Conservation (phyloP, 35 echinoderm and acorn worm genomes). For the Holothuria glaberrima region DNA sequence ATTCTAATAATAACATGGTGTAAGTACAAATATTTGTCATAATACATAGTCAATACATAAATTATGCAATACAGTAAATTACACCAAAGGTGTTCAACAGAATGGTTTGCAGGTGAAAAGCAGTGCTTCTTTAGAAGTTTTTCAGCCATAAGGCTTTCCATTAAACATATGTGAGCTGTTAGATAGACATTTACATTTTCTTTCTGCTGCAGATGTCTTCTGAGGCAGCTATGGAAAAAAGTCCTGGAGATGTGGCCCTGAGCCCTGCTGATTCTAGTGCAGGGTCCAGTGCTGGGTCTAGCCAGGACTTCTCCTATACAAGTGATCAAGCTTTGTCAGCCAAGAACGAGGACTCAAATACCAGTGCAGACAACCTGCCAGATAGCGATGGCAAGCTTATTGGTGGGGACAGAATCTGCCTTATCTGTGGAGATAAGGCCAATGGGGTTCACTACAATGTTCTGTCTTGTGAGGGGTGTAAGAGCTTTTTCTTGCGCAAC, state of each 20-base stretch:
- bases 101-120: too few relatives aligned
- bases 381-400: not conserved
- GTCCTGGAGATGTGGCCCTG: not conserved
- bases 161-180: too few relatives aligned
- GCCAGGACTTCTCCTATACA: not conserved
- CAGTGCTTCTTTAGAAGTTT: too few relatives aligned
- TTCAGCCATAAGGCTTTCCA: too few relatives aligned
- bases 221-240: too few relatives aligned
- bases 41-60: too few relatives aligned
- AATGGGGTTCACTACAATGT: conserved; percentile 99
- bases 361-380: not conserved
- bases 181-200: too few relatives aligned
- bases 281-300: conserved; percentile 24
- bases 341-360: not conserved
- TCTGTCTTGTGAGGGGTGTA: conserved; percentile 97
- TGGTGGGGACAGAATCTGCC: conserved; percentile 62
- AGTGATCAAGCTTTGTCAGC: not conserved
- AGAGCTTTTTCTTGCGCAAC: conserved; percentile 96
- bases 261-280: conserved; percentile 31
- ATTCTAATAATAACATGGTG: too few relatives aligned
- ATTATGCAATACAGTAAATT: too few relatives aligned
- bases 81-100: too few relatives aligned
- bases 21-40: too few relatives aligned
- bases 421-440: conserved; percentile 90
- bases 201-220: too few relatives aligned